Percentiles rank a stretch among this genome's conserved stretches.
These are phyloP conservation scores for Pyxicephalus adspersus DNA, from an alignment of 2,113 vertebrate species.

Conservation along the genomic window DNA sequence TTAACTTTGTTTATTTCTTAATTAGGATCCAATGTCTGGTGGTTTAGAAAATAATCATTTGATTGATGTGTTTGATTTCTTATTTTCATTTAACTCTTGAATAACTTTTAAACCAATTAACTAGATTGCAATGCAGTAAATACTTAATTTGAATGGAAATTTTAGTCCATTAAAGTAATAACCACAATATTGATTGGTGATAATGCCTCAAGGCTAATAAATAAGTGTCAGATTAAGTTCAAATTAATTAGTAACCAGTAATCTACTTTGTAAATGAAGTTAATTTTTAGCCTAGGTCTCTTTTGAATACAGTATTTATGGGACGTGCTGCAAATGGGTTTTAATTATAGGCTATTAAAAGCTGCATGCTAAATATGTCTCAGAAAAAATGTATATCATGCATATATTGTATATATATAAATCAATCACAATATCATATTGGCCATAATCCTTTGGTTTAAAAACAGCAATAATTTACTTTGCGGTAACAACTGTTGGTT, in stretches of 20 bases:
- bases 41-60: slow-evolving; percentile 71
- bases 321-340: neutral
- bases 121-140: slow-evolving; percentile 26
- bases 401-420: too few species aligned
- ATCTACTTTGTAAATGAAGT: slow-evolving; percentile 16
- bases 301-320: slow-evolving; percentile 17
- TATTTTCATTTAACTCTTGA: slow-evolving; percentile 69
- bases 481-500: too few species aligned
- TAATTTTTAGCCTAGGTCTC: neutral
- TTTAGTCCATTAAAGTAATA: slow-evolving; percentile 69
- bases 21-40: slow-evolving; percentile 65
- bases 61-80: slow-evolving; percentile 71
- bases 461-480: too few species aligned
- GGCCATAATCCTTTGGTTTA: too few species aligned
- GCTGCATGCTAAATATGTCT: neutral
- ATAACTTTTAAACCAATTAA: slow-evolving; percentile 68
- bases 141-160: slow-evolving; percentile 59
- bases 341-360: slow-evolving; percentile 10
- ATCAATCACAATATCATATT: too few species aligned
- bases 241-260: slow-evolving; percentile 30
- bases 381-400: too few species aligned
- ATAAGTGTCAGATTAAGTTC: slow-evolving; percentile 48
- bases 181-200: slow-evolving; percentile 69
- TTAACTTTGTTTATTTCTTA: slow-evolving; percentile 77
- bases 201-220: slow-evolving; percentile 63